A percentile compares a stretch with the other conserved stretches of the same genome.
Evolutionary conservation across 2,113 vertebrate genomes (phyloP).

Genomic region (Elgaria multicarinata): DNA sequence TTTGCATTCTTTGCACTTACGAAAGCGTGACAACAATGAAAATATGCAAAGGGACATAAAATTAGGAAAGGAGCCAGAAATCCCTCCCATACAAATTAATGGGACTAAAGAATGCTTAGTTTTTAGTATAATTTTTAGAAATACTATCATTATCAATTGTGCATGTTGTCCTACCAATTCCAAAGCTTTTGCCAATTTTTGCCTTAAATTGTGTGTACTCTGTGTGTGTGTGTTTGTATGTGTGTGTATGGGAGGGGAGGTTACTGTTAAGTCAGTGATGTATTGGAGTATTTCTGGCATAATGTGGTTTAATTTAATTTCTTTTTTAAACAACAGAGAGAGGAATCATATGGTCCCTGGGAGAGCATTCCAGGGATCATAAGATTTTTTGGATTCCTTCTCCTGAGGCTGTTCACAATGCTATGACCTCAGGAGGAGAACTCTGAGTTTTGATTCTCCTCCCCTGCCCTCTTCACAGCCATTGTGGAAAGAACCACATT

Average conservation of each 20-base stretch:
- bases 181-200: not conserved
- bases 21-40: not conserved
- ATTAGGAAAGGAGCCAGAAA: not conserved
- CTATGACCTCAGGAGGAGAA: too few relatives aligned
- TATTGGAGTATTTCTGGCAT: not conserved
- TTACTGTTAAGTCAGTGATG: not conserved
- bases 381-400: too few relatives aligned
- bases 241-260: not conserved
- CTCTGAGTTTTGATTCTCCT: too few relatives aligned
- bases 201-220: not conserved
- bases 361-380: too few relatives aligned
- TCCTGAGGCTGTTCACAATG: too few relatives aligned
- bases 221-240: too few relatives aligned
- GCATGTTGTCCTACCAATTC: not conserved
- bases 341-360: too few relatives aligned
- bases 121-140: not conserved
- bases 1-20: too few relatives aligned
- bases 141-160: not conserved
- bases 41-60: not conserved
- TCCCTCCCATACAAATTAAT: not conserved
- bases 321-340: not conserved
- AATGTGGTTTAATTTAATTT: not conserved
- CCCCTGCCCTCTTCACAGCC: too few relatives aligned
- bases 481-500: too few relatives aligned
- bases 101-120: not conserved